phyloP scores from a whole-genome alignment of 2,113 vertebrate genomes.

The Spea multiplicata region DNA sequence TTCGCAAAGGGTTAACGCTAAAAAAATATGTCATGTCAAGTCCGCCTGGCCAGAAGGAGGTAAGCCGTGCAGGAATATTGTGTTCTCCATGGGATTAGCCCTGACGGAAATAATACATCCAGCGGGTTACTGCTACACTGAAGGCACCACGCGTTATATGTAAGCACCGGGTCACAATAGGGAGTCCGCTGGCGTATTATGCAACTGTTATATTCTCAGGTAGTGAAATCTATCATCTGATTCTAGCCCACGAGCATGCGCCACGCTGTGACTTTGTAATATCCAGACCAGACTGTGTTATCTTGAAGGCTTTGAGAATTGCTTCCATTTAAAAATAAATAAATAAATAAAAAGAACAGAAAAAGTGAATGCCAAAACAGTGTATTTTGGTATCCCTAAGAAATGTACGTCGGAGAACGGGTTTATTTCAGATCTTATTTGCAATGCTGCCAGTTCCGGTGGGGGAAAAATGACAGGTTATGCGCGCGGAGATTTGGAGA shows the following conservation, averaged over 20 bases:
- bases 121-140: conserved; percentile 1
- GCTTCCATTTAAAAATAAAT: conserved; percentile 11
- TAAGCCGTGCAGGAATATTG: neutral
- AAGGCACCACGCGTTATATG: conserved; percentile 10
- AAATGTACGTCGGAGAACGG: conserved; percentile 24
- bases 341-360: conserved; percentile 18
- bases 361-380: conserved; percentile 40
- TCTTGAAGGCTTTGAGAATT: conserved; percentile 23
- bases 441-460: conserved; percentile 15
- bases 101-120: conserved; percentile 14
- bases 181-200: conserved; percentile 24
- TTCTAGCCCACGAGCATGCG: neutral
- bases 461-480: conserved; percentile 44
- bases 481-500: conserved; percentile 16
- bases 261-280: conserved; percentile 34
- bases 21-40: too few species aligned
- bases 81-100: conserved; percentile 9
- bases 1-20: neutral
- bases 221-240: conserved; percentile 10
- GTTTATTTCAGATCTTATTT: conserved; percentile 40
- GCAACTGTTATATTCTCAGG: neutral
- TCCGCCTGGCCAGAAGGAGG: too few species aligned
- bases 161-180: conserved; percentile 4
- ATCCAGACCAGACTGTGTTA: conserved; percentile 7
- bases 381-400: conserved; percentile 1